Base-by-base conservation (phyloP, 1,140 invertebrate genomes). In the Drosophila bocki region DNA sequence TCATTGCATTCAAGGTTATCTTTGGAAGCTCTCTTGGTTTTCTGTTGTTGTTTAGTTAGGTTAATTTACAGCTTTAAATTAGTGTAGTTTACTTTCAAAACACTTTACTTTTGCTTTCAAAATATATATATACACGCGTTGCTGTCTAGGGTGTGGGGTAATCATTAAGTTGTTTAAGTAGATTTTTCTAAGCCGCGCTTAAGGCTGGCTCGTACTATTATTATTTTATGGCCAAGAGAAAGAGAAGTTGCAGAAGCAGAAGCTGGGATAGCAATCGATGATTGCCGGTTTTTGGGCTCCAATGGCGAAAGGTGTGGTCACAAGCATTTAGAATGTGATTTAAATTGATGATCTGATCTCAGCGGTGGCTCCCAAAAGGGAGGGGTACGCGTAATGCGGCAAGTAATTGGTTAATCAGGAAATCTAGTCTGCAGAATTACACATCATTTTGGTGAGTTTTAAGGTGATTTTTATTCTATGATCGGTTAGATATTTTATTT, bases 61-160 rank as follows among this genome's bases (percentile, higher is more conserved):
- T 88, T 88, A 88, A 88, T 88, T 88, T 88, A 90, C 85, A 90
- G 85, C 84, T 84, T 90, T 78, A 88, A 88, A 88, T 88, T 88
- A 88, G 81, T 88, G 85, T 88, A 88, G 85, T 81, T 88, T 75
- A 88, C 84, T 88, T 88, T 88, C 84, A 88, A 88, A 88, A 88
- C 84, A 90, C 80, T 88, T 88, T 88, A 88, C 84, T 90, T 90
- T 90, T 90, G 86, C 85, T 90, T 90, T 88, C 84, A 88, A 86
- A 88, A 48, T 48, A 47, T 47, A 48, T 47, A 19, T 45, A 87
- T 87, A 87, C 83, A 87, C 65, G 70, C 82, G 75, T 70, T 68
- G 32, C 58, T 76, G 67, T 8, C 4, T 44, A 60, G 17, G 88
- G 81, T 82, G 84, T 81, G 81, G 70, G 85, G 86, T 70, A 71